phyloP scores from a whole-genome alignment of 2,797 vertebrate genomes.

The Acipenser ruthenus region DNA sequence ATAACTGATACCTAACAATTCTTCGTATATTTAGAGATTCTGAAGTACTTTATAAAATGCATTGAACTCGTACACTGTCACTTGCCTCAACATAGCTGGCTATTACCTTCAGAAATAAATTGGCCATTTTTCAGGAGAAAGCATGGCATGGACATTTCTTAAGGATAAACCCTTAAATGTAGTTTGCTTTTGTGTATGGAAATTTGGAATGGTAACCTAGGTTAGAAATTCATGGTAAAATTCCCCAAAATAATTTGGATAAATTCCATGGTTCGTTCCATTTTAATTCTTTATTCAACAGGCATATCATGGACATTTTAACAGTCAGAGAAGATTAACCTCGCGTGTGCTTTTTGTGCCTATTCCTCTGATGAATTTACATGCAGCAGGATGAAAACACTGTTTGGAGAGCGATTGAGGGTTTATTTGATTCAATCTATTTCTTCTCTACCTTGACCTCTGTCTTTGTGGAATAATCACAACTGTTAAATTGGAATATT shows the following conservation, averaged over 20 bases:
- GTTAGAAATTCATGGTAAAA: slow-evolving; percentile 41
- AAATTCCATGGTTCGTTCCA: slow-evolving; percentile 54
- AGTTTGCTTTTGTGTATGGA: slow-evolving; percentile 38
- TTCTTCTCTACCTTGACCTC: slow-evolving; percentile 82
- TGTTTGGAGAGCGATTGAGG: slow-evolving; percentile 77
- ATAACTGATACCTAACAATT: slow-evolving; percentile 2
- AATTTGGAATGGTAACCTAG: slow-evolving; percentile 39
- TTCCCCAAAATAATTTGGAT: slow-evolving; percentile 47
- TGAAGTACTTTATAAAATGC: slow-evolving; percentile 7
- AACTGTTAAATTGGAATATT: slow-evolving; percentile 87
- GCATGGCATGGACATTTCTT: slow-evolving; percentile 20
- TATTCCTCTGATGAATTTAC: slow-evolving; percentile 79
- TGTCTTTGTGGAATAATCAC: slow-evolving; percentile 84
- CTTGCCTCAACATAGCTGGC: slow-evolving; percentile 4
- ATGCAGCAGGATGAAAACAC: slow-evolving; percentile 76
- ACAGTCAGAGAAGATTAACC: slow-evolving; percentile 95
- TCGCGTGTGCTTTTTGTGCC: slow-evolving; percentile 62
- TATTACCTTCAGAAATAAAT: background rate
- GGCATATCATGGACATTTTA: slow-evolving; percentile 81
- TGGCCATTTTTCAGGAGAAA: background rate
- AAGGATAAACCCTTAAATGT: slow-evolving; percentile 34
- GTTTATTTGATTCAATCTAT: slow-evolving; percentile 83
- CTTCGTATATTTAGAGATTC: slow-evolving; percentile 16
- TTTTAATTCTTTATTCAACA: slow-evolving; percentile 68
- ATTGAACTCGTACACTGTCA: background rate